phyloP scores from a whole-genome alignment of 2,888 invertebrate genomes.

The Pammene aurita region DNA sequence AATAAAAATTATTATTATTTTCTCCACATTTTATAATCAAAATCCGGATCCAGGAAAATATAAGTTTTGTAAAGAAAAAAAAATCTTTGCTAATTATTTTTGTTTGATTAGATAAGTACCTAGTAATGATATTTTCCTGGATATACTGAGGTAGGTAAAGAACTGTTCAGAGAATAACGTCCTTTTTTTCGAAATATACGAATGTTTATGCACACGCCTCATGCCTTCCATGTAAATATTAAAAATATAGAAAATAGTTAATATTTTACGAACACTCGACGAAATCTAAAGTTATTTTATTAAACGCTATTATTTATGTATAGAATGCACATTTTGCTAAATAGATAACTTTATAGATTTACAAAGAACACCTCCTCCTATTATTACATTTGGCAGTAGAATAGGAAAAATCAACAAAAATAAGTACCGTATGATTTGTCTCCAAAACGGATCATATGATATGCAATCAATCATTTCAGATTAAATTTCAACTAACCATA shows the following conservation, averaged over 20 bases:
- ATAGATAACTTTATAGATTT: conserved; percentile 38
- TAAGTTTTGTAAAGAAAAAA: neutral
- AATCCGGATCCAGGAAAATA: conserved; percentile 21
- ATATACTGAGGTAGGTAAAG: conserved; percentile 39
- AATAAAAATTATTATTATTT: conserved; percentile 24
- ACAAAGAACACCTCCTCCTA: conserved; percentile 25
- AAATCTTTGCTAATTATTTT: neutral
- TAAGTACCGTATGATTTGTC: too few species aligned
- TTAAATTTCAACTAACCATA: too few species aligned
- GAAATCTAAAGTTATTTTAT: conserved; percentile 36
- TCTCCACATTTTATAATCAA: neutral
- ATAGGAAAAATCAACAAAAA: neutral
- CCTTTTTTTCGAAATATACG: conserved; percentile 53
- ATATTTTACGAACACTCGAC: conserved; percentile 43
- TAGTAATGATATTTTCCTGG: conserved; percentile 37
- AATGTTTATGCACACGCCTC: conserved; percentile 64
- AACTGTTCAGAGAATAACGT: conserved; percentile 50
- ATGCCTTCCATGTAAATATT: conserved; percentile 78
- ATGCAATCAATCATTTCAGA: too few species aligned
- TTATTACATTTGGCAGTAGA: conserved; percentile 23
- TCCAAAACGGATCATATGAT: too few species aligned
- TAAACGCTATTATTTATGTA: conserved; percentile 35
- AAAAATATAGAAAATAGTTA: conserved; percentile 45
- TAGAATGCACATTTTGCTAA: conserved; percentile 38
- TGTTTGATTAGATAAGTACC: neutral